Evolutionary conservation across 2,888 invertebrate species (phyloP), one percentile per base, ranked within the genome.

Genomic region (Uropetala carovei): DNA sequence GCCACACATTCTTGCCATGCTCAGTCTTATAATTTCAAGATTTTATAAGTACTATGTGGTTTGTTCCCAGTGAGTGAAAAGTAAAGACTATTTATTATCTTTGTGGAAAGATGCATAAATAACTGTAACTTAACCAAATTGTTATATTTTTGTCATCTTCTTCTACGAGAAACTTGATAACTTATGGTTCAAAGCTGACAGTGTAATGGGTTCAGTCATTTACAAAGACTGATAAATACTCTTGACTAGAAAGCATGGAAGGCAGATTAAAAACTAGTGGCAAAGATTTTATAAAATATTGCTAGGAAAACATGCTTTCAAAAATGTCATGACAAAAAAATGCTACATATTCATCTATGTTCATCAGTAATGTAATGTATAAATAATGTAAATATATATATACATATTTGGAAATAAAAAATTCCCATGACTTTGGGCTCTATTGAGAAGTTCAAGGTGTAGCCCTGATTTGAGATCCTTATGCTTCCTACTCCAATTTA

Each of bases 351-450:
- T 56, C 83, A 56, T 83, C 43, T 57, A 83, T 83, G 57, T 18
- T 83, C 83, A 83, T 83, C 27, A 43, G 83, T 83, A 83, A 56
- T 43, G 43, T 83, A 18, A 83, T 83, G 83, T 83, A 83, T 83
- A 83, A 83, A 83, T 83, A 83, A 83, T 83, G 83, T 83, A 83
- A 83, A 83, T 83, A 83, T 83, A 83, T 43, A 43, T 83, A 83
- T 83, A 83, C 57, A 83, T 83, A 83, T 57, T 83, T 83, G 56
- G 83, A 57, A 83, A 83, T 56, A 56, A 83, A 83, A 82, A 16
- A 57, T 83, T 83, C 83, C 83, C 83, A 43, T 43, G 43, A 43
- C 43, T 43, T 43, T 43, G 43, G 43, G 43, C 43, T 43, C 3
- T 43, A 43, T 43, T 43, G 43, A 43, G 43, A 43, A 43, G 22